Base-by-base conservation (phyloP, 2,888 invertebrate genomes). In the Microchrysa polita region DNA sequence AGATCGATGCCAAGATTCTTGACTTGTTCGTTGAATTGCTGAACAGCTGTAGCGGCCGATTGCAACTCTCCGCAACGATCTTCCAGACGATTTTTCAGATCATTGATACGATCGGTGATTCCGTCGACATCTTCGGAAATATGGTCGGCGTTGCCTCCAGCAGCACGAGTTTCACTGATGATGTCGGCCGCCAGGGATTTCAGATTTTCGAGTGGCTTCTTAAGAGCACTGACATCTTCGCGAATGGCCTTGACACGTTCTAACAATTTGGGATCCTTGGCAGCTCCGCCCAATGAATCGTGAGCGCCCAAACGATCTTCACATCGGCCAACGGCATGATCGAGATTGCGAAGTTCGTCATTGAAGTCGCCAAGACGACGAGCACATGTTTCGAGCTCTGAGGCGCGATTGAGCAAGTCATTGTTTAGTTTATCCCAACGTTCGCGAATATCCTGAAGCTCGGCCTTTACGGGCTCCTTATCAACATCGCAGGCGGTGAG, bases 381-480 rank as follows among this genome's bases (percentile, higher is more conserved):
- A 0, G 92, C 90, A 52, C 94, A 92, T 65, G 93, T 93, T 84
- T 97, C 97, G 72, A 85, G 81, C 76, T 83, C 84, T 74, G 85
- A 83, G 7, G 84, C 82, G 5, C 84, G 81, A 12, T 80, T 79
- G 74, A 83, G 80, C 5, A 84, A 78, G 87, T 92, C 94, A 80
- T 94, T 94, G 84, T 96, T 96, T 9, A 98, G 88, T 79, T 90
- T 90, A 80, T 97, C 96, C 97, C 97, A 97, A 78, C 95, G 88
- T 77, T 92, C 91, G 84, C 93, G 95, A 83, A 96, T 90, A 78
- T 89, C 89, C 78, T 91, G 89, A 4, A 97, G 86, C 81, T 95
- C 93, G 53, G 90, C 90, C 81, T 94, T 91, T 0, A 98, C 93
- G 1, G 93, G 90, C 63, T 96, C 96, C 81, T 96, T 95, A 81